Conservation (phyloP, 2,888 invertebrate species). For the Stenichneumon culpator region DNA sequence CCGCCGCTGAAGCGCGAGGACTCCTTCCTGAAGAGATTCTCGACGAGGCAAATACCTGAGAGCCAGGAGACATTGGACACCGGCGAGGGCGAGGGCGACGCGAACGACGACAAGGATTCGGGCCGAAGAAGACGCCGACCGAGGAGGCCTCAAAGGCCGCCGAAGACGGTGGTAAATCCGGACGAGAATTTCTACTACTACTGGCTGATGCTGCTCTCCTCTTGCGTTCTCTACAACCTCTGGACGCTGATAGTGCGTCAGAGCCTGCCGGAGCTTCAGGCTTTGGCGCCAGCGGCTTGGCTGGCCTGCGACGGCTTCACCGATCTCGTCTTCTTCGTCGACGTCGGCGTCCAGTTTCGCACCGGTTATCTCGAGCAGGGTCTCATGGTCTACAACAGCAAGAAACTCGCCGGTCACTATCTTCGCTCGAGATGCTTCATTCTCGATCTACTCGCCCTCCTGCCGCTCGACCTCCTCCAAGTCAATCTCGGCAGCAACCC, state of each 20-base stretch:
- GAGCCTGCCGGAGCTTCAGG: slow-evolving; percentile 96
- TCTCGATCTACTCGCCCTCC: slow-evolving; percentile 92
- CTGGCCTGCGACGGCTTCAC: slow-evolving; percentile 93
- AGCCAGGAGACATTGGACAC: slow-evolving; percentile 93
- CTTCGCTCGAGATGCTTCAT: slow-evolving; percentile 93
- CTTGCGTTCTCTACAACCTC: slow-evolving; percentile 96
- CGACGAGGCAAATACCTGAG: slow-evolving; percentile 95
- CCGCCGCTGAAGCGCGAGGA: slow-evolving; percentile 96
- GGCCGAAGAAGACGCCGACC: slow-evolving; percentile 88
- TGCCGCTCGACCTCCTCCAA: slow-evolving; percentile 95
- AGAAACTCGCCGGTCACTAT: slow-evolving; percentile 96
- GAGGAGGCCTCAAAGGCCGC: slow-evolving; percentile 90
- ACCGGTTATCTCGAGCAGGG: slow-evolving; percentile 98
- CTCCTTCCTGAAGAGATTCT: slow-evolving; percentile 97
- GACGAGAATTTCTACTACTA: slow-evolving; percentile 98
- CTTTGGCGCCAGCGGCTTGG: slow-evolving; percentile 92
- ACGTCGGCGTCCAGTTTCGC: slow-evolving; percentile 96
- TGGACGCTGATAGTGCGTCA: slow-evolving; percentile 98
- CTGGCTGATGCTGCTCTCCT: slow-evolving; percentile 96
- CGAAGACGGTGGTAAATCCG: slow-evolving; percentile 95
- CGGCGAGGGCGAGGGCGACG: slow-evolving; percentile 89
- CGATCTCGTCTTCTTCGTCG: slow-evolving; percentile 94
- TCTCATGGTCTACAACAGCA: slow-evolving; percentile 96
- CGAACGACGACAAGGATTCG: slow-evolving; percentile 86
- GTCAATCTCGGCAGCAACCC: slow-evolving; percentile 93